Evolutionary conservation across 2,888 invertebrate species (phyloP).

Genomic region (Phoronis australis): DNA sequence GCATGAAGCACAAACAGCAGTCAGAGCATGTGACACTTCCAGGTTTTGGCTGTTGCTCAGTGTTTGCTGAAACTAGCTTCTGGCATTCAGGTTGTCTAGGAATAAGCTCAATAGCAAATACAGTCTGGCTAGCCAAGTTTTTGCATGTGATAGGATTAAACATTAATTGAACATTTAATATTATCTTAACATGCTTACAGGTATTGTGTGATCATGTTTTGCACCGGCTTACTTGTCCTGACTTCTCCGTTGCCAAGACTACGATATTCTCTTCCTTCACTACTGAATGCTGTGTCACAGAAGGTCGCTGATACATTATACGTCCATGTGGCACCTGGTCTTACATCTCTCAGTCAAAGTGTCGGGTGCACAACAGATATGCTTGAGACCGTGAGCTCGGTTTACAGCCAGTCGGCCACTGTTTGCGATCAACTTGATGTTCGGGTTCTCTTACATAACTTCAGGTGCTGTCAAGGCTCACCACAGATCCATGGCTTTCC

Average conservation of each 20-base stretch:
- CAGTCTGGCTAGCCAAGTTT: no score
- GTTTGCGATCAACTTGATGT: conserved; percentile 28
- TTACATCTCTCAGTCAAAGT: background rate
- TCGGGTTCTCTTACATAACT: conserved; percentile 27
- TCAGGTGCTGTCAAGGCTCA: conserved; percentile 5
- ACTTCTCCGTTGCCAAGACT: conserved; percentile 29
- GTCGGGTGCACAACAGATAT: conserved; percentile 24
- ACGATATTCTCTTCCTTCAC: conserved; percentile 15
- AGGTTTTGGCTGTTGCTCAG: no score
- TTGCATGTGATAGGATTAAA: no score
- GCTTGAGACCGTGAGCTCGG: conserved; percentile 21
- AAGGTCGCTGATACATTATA: conserved; percentile 29
- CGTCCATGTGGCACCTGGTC: conserved; percentile 30
- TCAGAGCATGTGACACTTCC: no score
- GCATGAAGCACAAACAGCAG: no score
- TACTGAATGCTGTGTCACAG: conserved; percentile 23
- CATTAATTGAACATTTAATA: no score
- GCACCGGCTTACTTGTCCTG: conserved; percentile 29
- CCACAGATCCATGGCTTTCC: background rate
- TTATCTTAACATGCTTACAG: no score
- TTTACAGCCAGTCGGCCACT: conserved; percentile 24
- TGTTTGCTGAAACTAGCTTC: no score
- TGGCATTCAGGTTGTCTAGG: no score
- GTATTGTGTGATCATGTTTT: no score
- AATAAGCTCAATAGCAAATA: no score